Conservation (phyloP, 2,113 vertebrate species). For the Lophotis ruficrista region DNA sequence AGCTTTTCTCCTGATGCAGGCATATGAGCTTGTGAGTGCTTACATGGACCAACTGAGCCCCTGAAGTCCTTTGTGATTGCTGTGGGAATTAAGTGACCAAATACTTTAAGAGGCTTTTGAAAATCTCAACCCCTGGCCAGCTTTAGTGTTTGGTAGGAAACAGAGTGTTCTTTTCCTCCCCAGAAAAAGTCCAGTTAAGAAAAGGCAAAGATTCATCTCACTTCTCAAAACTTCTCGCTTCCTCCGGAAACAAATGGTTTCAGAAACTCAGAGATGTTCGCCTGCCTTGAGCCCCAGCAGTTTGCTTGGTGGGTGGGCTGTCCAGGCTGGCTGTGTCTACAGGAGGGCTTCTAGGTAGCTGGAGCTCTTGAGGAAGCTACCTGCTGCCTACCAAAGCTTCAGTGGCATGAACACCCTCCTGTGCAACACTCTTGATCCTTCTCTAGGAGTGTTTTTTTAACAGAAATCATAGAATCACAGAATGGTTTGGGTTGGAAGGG, state of each 20-base stretch:
- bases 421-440: background rate
- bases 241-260: background rate
- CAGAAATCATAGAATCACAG: background rate
- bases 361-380: background rate
- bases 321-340: background rate
- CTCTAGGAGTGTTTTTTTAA: background rate
- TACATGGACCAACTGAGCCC: background rate
- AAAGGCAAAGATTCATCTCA: background rate
- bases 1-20: background rate
- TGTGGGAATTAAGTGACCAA: background rate
- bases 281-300: accelerated
- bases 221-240: background rate
- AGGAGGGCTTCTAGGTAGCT: background rate
- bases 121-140: background rate
- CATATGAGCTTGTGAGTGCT: background rate
- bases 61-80: background rate
- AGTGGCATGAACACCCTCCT: background rate
- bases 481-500: too few relatives aligned
- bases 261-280: background rate
- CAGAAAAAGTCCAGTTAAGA: background rate
- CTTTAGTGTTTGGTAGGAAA: background rate
- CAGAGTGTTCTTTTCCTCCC: background rate
- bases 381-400: background rate
- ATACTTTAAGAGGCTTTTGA: background rate
- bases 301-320: background rate